Conservation (phyloP, 2,888 invertebrate species). For the Ochropleura leucogaster region DNA sequence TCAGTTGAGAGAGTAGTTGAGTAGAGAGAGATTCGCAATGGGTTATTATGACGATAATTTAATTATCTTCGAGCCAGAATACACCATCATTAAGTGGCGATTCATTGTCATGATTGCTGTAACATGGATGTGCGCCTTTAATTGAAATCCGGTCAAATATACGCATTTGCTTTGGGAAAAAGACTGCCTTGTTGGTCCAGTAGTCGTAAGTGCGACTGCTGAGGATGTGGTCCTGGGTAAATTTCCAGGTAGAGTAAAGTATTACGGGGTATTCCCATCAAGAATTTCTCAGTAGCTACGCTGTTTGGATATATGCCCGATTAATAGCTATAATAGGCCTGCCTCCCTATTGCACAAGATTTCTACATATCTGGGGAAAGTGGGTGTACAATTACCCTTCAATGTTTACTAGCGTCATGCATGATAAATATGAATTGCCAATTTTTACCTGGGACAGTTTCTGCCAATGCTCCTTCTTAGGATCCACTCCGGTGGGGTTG, state of each 20-base stretch:
- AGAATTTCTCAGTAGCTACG: not conserved
- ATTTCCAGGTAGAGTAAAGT: not conserved
- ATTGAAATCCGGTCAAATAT: not conserved
- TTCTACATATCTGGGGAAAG: not conserved
- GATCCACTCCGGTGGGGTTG: conserved; percentile 99
- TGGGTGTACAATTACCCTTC: not conserved
- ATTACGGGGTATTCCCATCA: not conserved
- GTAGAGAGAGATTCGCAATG: not conserved
- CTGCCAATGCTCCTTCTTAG: conserved; percentile 96
- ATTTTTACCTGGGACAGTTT: conserved; percentile 93
- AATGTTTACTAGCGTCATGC: not conserved
- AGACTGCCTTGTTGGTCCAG: not conserved
- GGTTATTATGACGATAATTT: not conserved
- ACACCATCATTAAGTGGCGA: not conserved
- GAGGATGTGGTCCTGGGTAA: not conserved
- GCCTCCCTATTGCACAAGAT: not conserved
- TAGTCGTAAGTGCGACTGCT: not conserved
- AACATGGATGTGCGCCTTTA: not conserved
- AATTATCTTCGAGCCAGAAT: not conserved
- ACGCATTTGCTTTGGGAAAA: not conserved
- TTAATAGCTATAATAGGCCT: not conserved
- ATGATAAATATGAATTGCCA: not conserved
- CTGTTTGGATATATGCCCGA: not conserved
- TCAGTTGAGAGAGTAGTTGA: not conserved
- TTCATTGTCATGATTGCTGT: not conserved